A percentile compares a stretch with the other conserved stretches of the same genome.
Evolutionary conservation across 2,113 vertebrate species (phyloP).

Genomic region (cattle (Bos taurus)): ARS-UCD2.0 NC_037356.1:42291501-42292000

Average conservation of each 20-base stretch:
- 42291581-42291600: not conserved
- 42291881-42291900: constrained; percentile 87
- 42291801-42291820: rapidly evolving
- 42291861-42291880: constrained; percentile 91
- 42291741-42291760: not conserved
- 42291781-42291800: not conserved
- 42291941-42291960: constrained; percentile 83
- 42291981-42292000: not conserved
- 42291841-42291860: constrained; percentile 85
- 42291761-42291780: rapidly evolving
- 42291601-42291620: not conserved
- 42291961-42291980: not conserved
- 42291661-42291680: not conserved
- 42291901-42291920: constrained; percentile 95
- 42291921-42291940: constrained; percentile 96
- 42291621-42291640: not conserved
- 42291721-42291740: not conserved
- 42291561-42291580: not conserved
- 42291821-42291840: not conserved
- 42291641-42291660: not conserved
- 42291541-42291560: not conserved
- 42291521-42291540: not conserved
- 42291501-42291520: not conserved
- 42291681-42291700: not conserved
- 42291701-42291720: not conserved